Base-by-base conservation (phyloP, 1,140 invertebrate species). In the Himalopsyche phryganea region DNA sequence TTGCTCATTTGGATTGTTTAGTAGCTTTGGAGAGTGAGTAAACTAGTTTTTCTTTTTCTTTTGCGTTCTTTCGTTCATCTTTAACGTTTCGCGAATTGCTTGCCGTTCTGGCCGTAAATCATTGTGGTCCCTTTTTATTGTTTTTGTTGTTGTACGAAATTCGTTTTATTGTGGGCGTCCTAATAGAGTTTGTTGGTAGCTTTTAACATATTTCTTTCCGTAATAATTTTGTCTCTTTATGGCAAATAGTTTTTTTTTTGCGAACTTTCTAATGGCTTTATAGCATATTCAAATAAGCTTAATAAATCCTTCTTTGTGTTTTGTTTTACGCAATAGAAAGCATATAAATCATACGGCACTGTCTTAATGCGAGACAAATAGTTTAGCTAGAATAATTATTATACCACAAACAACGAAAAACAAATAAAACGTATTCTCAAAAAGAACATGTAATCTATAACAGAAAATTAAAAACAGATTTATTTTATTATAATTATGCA, bases 1-100 rank as follows among this genome's bases (percentile, higher is more conserved):
- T 45, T 15, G 14, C 18, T 45, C 10, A 19, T 45, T 45, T 45
- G 10, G 13, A 17, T 45, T 11, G 13, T 28, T 28, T 28, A 28
- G 18, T 19, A 11, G 13, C 13, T 45, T 20, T 45, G 42, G 9
- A 2, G 38, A 40, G 33, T n/a, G n/a, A 15, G 38, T 40, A 13
- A 40, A 40, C 38, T 40, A 40, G 38, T 45, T 45, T 45, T 20
- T 45, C 17, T 45, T n/a, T 15, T 15, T 17, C n/a, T 45, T 17
- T 11, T 40, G 3, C n/a, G n/a, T 15, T 40, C n/a, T 40, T 40
- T 11, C 38, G 38, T 40, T 40, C 38, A 15, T 13, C 15, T 40
- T 40, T 40, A n/a, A 11, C 38, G 15, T 40, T 15, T 40, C 38
- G 38, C 38, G 38, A 40, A 15, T 40, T 2, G 11, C 23, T n/a